Percentiles rank a stretch among this genome's conserved stretches.
Evolutionary conservation across 2,797 vertebrate genomes (phyloP).

Genomic region (Ambastaia sidthimunki): DNA sequence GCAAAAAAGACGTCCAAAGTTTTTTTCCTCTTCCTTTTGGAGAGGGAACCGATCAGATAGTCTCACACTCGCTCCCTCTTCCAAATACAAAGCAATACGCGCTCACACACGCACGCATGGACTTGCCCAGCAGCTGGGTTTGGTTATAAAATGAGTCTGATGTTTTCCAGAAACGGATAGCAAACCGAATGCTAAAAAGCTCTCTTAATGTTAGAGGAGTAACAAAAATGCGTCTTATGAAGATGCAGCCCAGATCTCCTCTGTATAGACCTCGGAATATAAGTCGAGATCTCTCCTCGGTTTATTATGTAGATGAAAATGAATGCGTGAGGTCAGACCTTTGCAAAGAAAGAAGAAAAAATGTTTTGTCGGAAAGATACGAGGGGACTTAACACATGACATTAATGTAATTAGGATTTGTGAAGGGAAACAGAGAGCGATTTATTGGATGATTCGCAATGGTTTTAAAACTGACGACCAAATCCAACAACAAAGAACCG

Average conservation of each 20-base stretch:
- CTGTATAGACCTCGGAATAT: slow-evolving; percentile 25
- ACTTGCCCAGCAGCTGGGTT: slow-evolving; percentile 81
- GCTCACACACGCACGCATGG: slow-evolving; percentile 42
- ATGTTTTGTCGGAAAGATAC: slow-evolving; percentile 62
- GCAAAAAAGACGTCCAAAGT: slow-evolving; percentile 65
- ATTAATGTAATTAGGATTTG: slow-evolving; percentile 73
- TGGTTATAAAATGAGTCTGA: slow-evolving; percentile 90
- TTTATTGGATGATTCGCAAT: slow-evolving; percentile 71
- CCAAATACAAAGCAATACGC: slow-evolving; percentile 66
- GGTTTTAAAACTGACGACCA: slow-evolving; percentile 56
- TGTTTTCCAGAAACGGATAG: slow-evolving; percentile 87
- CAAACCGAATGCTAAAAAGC: slow-evolving; percentile 82
- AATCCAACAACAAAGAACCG: too few species aligned
- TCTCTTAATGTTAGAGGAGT: slow-evolving; percentile 80
- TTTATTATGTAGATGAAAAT: slow-evolving; percentile 78
- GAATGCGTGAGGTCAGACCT: slow-evolving; percentile 74
- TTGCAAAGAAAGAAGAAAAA: slow-evolving; percentile 46
- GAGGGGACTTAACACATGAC: slow-evolving; percentile 75
- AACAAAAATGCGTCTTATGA: slow-evolving; percentile 74
- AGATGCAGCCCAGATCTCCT: slow-evolving; percentile 72
- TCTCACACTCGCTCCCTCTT: slow-evolving; percentile 60
- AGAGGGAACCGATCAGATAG: slow-evolving; percentile 61
- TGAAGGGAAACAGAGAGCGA: slow-evolving; percentile 65
- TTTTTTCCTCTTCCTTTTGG: slow-evolving; percentile 60
- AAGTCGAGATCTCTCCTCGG: slow-evolving; percentile 70